Evolutionary conservation across 2,888 invertebrate genomes (phyloP).

Genomic region (Chloroclystis v-ata): DNA sequence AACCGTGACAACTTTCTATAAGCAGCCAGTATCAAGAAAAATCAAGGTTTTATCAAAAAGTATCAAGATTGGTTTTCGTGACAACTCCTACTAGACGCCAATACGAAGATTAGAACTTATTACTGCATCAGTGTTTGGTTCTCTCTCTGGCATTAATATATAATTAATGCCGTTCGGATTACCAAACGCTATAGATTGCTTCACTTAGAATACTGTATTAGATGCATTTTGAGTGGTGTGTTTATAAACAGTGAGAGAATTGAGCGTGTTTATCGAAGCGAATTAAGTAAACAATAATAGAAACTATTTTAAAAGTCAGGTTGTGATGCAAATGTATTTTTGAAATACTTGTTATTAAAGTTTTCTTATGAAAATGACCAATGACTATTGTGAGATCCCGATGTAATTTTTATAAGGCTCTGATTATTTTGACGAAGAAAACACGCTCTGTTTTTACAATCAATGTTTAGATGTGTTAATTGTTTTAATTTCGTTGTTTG

Average conservation of each 20-base stretch:
- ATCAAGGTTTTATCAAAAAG: too few species aligned
- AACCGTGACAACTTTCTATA: too few species aligned
- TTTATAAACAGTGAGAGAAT: slow-evolving; percentile 1
- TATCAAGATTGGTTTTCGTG: too few species aligned
- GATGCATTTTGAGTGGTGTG: slow-evolving; percentile 11
- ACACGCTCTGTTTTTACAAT: slow-evolving; percentile 23
- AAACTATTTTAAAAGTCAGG: slow-evolving; percentile 11
- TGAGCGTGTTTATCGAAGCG: slow-evolving; percentile 13
- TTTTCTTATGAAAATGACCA: slow-evolving; percentile 17
- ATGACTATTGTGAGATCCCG: slow-evolving; percentile 12
- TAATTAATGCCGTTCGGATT: slow-evolving; percentile 1
- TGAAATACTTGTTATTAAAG: slow-evolving; percentile 12
- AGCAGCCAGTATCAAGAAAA: too few species aligned
- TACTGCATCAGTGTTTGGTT: too few species aligned
- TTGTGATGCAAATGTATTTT: slow-evolving; percentile 19
- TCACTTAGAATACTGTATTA: slow-evolving; percentile 3
- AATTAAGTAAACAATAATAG: slow-evolving; percentile 7
- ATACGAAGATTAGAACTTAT: too few species aligned
- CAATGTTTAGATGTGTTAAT: not conserved
- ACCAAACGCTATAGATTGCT: slow-evolving; percentile 4
- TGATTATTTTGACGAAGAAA: slow-evolving; percentile 9
- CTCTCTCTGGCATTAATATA: too few species aligned
- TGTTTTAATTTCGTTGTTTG: not conserved
- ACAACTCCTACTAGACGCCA: too few species aligned
- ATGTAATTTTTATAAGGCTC: slow-evolving; percentile 12